Conservation (phyloP, 2,113 vertebrate genomes). For the Misgurnus mizolepis region DNA sequence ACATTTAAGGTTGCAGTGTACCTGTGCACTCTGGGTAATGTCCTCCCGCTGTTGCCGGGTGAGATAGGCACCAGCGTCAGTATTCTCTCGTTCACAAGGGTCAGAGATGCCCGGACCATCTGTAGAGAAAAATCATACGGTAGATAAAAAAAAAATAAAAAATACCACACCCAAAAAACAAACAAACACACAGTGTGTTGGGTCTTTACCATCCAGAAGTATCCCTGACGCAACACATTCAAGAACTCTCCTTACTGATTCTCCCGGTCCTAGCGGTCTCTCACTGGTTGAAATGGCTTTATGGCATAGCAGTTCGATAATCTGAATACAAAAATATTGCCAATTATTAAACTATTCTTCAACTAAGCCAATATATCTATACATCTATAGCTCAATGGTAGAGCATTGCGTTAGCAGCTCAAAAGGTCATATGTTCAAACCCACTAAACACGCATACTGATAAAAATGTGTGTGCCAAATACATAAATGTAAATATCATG, state of each 20-base stretch:
- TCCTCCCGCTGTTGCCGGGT: conserved; percentile 90
- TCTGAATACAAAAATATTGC: conserved; percentile 64
- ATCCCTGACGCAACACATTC: conserved; percentile 95
- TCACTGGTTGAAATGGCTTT: conserved; percentile 89
- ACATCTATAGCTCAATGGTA: too few relatives aligned
- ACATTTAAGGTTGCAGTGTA: conserved; percentile 24
- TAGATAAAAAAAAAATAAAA: not conserved
- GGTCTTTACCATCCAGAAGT: conserved; percentile 83
- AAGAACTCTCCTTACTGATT: conserved; percentile 89
- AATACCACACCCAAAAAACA: not conserved
- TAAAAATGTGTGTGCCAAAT: too few relatives aligned
- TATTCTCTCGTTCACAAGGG: conserved; percentile 91
- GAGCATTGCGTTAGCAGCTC: too few relatives aligned
- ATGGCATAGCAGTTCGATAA: conserved; percentile 93
- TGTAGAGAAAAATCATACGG: conserved; percentile 46
- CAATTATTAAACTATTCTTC: too few relatives aligned
- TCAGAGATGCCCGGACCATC: conserved; percentile 90
- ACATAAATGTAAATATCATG: not conserved
- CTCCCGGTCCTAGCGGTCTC: conserved; percentile 87
- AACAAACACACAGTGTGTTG: not conserved
- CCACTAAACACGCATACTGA: too few relatives aligned
- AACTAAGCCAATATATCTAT: too few relatives aligned
- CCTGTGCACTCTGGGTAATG: conserved; percentile 95
- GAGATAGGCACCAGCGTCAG: conserved; percentile 83
- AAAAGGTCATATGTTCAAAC: too few relatives aligned